Evolutionary conservation across 2,888 invertebrate genomes (phyloP).

Genomic region (Patella ulyssiponensis): DNA sequence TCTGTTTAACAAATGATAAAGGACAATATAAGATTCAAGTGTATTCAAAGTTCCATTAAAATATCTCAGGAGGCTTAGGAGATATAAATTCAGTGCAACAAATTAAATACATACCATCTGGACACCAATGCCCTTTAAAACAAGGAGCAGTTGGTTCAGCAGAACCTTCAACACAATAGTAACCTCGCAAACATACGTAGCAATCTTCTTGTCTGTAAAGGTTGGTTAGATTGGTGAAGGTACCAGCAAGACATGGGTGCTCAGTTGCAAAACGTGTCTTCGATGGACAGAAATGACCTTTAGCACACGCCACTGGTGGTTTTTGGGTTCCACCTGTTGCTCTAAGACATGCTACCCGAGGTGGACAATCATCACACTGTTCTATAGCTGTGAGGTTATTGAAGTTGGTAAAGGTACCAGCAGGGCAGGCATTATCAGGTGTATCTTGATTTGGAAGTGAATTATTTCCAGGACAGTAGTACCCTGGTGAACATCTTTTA

Average conservation of each 20-base stretch:
- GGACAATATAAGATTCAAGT: too few relatives aligned
- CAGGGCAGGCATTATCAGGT: conserved; percentile 64
- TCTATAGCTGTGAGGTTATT: conserved; percentile 62
- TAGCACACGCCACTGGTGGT: conserved; percentile 63
- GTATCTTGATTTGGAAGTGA: conserved; percentile 53
- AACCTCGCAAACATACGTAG: conserved; percentile 61
- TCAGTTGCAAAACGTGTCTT: conserved; percentile 60
- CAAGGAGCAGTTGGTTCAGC: conserved; percentile 59
- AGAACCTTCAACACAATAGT: conserved; percentile 65
- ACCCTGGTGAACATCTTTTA: conserved; percentile 64
- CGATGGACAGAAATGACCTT: conserved; percentile 66
- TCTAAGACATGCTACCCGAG: conserved; percentile 56
- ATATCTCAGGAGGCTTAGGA: too few relatives aligned
- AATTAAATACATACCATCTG: conserved; percentile 54
- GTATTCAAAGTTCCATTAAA: too few relatives aligned
- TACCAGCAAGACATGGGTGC: conserved; percentile 68
- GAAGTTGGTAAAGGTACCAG: conserved; percentile 65
- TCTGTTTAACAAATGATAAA: too few relatives aligned
- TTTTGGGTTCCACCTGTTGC: conserved; percentile 68
- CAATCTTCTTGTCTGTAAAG: conserved; percentile 61
- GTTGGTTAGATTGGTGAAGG: conserved; percentile 66
- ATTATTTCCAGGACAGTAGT: conserved; percentile 69
- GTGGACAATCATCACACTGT: conserved; percentile 63
- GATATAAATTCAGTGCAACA: background rate
- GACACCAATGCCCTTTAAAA: conserved; percentile 66